phyloP scores from a whole-genome alignment of 2,113 vertebrate species.

The Merops nubicus region DNA sequence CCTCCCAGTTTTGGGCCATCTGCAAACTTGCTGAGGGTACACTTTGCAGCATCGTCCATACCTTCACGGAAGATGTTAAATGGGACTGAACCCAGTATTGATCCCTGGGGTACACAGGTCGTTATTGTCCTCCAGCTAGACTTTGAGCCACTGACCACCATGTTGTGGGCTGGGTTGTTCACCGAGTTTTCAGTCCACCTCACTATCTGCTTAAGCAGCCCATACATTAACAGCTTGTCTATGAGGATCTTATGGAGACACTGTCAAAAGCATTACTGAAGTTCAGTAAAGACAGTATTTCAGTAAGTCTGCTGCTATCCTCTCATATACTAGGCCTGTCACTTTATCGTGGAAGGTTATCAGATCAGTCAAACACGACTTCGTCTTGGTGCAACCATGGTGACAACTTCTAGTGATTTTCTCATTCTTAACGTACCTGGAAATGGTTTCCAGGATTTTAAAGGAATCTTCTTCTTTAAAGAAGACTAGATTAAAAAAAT shows the following conservation, averaged over 20 bases:
- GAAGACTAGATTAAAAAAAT: not conserved
- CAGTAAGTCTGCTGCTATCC: not conserved
- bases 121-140: not conserved
- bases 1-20: not conserved
- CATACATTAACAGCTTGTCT: not conserved
- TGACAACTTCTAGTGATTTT: not conserved
- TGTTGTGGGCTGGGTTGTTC: not conserved
- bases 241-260: not conserved
- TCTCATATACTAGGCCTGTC: no score
- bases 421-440: not conserved
- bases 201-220: not conserved
- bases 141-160: not conserved
- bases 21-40: not conserved
- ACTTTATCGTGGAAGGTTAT: not conserved
- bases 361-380: not conserved
- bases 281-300: not conserved
- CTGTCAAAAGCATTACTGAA: not conserved
- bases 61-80: not conserved
- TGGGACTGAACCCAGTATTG: not conserved
- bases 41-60: not conserved
- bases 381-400: not conserved
- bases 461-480: not conserved
- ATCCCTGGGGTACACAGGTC: fast-evolving
- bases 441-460: not conserved
- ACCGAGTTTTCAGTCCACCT: not conserved